Conservation (phyloP, 2,113 vertebrate genomes). For the Cygnus buccinator region DNA sequence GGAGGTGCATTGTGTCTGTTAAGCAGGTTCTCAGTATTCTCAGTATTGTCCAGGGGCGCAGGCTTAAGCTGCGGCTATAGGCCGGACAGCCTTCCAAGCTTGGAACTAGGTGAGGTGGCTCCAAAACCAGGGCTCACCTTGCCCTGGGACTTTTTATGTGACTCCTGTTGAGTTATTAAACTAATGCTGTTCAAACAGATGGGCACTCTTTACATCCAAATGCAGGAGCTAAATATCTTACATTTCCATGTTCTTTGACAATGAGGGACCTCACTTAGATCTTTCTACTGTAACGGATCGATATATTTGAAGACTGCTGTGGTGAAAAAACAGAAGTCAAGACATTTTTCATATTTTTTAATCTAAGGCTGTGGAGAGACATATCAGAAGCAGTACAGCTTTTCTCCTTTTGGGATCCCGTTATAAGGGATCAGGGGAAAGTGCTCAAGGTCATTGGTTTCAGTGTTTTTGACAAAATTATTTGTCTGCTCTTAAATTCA, state of each 20-base stretch:
- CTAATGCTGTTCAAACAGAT: neutral
- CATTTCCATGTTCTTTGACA: neutral
- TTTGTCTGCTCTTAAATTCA: conserved; percentile 51
- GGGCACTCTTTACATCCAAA: neutral
- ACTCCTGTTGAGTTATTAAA: neutral
- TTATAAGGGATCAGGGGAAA: neutral
- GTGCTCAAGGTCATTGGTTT: conserved; percentile 39
- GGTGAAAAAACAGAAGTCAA: neutral
- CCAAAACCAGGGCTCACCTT: neutral
- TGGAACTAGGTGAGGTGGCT: neutral
- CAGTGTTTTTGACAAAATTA: conserved; percentile 42
- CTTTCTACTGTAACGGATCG: neutral
- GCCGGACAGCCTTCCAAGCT: neutral
- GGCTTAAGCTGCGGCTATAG: rapidly evolving
- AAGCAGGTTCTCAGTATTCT: rapidly evolving
- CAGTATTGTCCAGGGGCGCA: neutral
- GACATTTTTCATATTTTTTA: neutral
- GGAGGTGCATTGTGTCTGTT: rapidly evolving
- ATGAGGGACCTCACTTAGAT: neutral
- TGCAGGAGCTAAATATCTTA: neutral
- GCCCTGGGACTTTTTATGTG: neutral
- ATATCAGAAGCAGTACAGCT: neutral
- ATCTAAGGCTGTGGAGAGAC: neutral
- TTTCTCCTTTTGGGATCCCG: conserved; percentile 4
- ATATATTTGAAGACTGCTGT: rapidly evolving